Conservation (phyloP, 2,113 vertebrate genomes). For the Brienomyrus brachyistius region DNA sequence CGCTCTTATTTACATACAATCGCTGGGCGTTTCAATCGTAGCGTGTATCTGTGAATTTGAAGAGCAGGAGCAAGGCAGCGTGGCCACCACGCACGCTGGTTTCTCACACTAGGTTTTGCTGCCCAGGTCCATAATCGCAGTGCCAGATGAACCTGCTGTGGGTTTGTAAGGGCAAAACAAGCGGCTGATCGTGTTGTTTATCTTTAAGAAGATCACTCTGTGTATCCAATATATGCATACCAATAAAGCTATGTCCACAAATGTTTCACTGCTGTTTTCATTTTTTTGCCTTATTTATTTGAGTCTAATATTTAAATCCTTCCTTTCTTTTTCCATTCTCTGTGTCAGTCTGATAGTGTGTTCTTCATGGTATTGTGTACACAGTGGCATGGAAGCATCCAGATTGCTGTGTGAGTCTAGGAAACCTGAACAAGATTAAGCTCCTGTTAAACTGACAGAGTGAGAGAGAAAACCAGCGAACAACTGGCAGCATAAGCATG, state of each 20-base stretch:
- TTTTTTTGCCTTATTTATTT: not conserved
- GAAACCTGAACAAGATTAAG: not conserved
- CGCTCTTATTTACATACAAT: not conserved
- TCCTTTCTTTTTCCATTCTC: not conserved
- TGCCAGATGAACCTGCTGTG: not conserved
- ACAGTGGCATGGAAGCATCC: not conserved
- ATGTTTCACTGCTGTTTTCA: not conserved
- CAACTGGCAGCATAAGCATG: not conserved
- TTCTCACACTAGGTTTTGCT: not conserved
- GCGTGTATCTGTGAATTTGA: not conserved
- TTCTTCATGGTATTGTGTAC: not conserved
- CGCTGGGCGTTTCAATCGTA: not conserved
- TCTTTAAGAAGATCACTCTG: not conserved
- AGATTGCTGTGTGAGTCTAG: not conserved
- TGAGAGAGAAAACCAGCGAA: conserved; percentile 2
- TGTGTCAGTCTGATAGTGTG: conserved; percentile 7
- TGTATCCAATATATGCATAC: not conserved
- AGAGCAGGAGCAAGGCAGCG: not conserved
- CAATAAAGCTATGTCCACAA: not conserved
- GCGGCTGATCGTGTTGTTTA: not conserved
- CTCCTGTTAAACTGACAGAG: conserved; percentile 9
- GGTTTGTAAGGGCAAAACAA: not conserved
- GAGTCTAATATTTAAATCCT: not conserved
- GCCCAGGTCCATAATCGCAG: not conserved
- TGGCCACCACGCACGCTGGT: not conserved